Percentiles rank a stretch among this genome's conserved stretches.
Conservation (phyloP, 64 coral and sea anemone genomes). For the Exaiptasia diaphana region DNA sequence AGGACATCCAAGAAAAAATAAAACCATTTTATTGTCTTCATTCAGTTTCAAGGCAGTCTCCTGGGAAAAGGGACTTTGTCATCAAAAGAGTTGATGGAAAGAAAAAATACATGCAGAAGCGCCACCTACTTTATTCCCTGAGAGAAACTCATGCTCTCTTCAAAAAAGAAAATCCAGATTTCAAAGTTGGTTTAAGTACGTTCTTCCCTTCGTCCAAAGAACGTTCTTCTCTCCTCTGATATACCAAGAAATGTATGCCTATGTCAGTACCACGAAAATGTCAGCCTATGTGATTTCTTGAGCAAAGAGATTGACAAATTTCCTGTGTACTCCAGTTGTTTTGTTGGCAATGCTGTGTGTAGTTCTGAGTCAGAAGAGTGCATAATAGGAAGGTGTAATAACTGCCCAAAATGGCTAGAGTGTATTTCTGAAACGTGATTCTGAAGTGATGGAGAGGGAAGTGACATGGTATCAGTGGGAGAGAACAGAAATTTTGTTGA, state of each 20-base stretch:
- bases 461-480: conserved; percentile 51
- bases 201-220: conserved; percentile 39
- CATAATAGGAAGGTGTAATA: conserved; percentile 55
- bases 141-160: conserved; percentile 45
- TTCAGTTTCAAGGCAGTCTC: neutral
- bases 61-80: conserved; percentile 16
- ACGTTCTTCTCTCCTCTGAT: conserved; percentile 65
- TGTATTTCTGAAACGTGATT: neutral
- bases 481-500: neutral
- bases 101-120: conserved; percentile 16
- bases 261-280: conserved; percentile 70
- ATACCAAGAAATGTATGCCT: conserved; percentile 72
- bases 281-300: conserved; percentile 59
- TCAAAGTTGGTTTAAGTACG: conserved; percentile 43
- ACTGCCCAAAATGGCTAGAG: conserved; percentile 27
- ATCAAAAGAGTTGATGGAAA: neutral
- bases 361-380: conserved; percentile 52
- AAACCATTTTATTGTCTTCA: neutral
- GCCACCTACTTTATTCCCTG: conserved; percentile 15
- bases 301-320: conserved; percentile 62
- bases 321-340: conserved; percentile 32
- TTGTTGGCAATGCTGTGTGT: conserved; percentile 67
- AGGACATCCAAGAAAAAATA: neutral
- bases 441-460: conserved; percentile 9
- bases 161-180: conserved; percentile 9